phyloP scores from a whole-genome alignment of 2,888 invertebrate genomes.

The Idaea dimidiata region DNA sequence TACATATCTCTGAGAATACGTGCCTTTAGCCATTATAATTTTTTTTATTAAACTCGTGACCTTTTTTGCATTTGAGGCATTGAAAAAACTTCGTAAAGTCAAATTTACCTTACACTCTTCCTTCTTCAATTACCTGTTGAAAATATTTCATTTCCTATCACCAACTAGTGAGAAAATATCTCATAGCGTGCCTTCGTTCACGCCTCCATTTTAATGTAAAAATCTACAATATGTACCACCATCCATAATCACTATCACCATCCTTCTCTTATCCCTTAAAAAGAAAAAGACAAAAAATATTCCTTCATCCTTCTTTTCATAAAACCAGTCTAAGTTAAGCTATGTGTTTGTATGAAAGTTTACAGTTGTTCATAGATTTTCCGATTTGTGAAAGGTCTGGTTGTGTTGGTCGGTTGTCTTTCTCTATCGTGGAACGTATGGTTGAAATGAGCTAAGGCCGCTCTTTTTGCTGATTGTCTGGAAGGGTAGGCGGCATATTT shows the following conservation, averaged over 20 bases:
- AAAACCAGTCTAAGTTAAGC: constrained; percentile 39
- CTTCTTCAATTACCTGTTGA: too few relatives aligned
- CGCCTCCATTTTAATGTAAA: constrained; percentile 17
- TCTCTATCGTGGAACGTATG: constrained; percentile 66
- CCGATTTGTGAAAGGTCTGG: constrained; percentile 22
- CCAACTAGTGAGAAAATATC: neutral
- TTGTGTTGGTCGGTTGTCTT: constrained; percentile 37
- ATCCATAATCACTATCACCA: constrained; percentile 39
- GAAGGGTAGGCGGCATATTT: constrained; percentile 78
- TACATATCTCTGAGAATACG: too few relatives aligned
- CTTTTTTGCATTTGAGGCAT: too few relatives aligned
- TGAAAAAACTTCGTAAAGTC: too few relatives aligned
- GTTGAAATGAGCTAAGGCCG: constrained; percentile 71
- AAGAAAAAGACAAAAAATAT: constrained; percentile 64
- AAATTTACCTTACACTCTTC: too few relatives aligned
- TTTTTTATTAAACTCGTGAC: too few relatives aligned
- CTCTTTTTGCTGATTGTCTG: constrained; percentile 79
- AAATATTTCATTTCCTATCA: neutral
- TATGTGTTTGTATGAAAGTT: constrained; percentile 21
- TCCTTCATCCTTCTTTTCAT: constrained; percentile 39
- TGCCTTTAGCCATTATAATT: too few relatives aligned
- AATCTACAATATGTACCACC: constrained; percentile 15
- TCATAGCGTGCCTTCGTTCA: neutral
- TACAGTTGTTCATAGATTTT: constrained; percentile 32
- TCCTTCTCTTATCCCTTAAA: constrained; percentile 52